Conservation (phyloP, 2,888 invertebrate genomes). For the Hemistola chrysoprasaria region DNA sequence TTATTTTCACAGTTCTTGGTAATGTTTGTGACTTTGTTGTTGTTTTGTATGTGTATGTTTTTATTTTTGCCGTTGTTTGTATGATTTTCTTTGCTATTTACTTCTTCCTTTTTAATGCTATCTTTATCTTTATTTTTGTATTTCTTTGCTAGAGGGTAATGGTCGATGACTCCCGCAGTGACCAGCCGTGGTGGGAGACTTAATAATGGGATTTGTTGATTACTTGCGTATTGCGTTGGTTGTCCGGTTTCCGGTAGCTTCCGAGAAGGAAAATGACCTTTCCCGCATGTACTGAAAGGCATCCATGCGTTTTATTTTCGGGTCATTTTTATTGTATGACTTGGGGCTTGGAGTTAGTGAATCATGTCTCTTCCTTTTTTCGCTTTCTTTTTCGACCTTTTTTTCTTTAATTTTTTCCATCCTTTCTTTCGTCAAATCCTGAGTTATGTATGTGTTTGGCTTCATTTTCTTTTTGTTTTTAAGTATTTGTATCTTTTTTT, state of each 20-base stretch:
- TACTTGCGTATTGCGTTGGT: neutral
- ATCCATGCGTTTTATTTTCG: constrained; percentile 1
- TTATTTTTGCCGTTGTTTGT: no score
- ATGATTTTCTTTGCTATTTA: no score
- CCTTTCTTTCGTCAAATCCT: constrained; percentile 13
- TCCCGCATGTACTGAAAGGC: constrained; percentile 4
- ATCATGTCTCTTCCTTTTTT: constrained; percentile 1
- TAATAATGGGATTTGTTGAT: neutral
- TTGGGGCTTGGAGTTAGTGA: neutral
- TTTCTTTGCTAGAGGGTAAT: constrained; percentile 9
- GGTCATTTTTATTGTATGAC: neutral
- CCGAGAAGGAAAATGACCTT: constrained; percentile 1
- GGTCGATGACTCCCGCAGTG: neutral
- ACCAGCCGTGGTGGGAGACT: constrained; percentile 13
- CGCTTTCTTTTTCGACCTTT: neutral
- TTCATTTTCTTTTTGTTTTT: no score
- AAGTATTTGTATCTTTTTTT: no score
- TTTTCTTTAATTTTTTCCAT: constrained; percentile 8
- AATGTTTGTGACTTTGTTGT: no score
- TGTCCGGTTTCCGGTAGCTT: constrained; percentile 1
- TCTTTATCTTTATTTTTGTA: no score
- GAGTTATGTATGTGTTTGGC: constrained; percentile 4
- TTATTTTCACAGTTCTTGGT: no score
- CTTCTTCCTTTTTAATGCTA: no score
- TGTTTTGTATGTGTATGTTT: no score